A percentile compares a stretch with the other conserved stretches of the same genome.
Evolutionary conservation across 2,888 invertebrate genomes (phyloP).

Genomic region (Lomographa bimaculata): DNA sequence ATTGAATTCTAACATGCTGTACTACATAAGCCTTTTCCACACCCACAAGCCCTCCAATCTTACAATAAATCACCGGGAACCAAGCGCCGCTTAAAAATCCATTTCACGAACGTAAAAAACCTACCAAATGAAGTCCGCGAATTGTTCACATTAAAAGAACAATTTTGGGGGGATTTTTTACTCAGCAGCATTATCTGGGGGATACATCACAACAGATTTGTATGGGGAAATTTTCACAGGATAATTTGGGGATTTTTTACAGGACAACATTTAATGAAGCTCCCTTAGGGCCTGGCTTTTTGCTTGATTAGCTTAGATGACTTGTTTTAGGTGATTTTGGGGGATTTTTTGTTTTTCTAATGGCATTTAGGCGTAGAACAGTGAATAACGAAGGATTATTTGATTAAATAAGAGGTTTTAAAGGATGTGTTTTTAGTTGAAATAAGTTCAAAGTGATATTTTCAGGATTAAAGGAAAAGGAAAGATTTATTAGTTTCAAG

Average conservation of each 20-base stretch:
- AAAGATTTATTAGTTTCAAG: too few species aligned
- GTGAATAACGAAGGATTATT: too few species aligned
- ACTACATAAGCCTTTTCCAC: slow-evolving; percentile 45
- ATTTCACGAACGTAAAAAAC: slow-evolving; percentile 48
- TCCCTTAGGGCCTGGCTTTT: slow-evolving; percentile 15
- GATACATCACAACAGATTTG: too few species aligned
- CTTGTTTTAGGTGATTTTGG: slow-evolving; percentile 24
- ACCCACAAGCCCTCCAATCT: slow-evolving; percentile 42
- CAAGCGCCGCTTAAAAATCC: slow-evolving; percentile 70
- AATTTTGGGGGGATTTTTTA: slow-evolving; percentile 47
- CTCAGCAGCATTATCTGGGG: slow-evolving; percentile 23
- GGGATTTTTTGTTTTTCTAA: slow-evolving; percentile 19
- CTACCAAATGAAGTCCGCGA: slow-evolving; percentile 45
- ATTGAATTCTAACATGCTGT: too few species aligned
- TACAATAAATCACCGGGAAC: slow-evolving; percentile 67
- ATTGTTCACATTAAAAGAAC: slow-evolving; percentile 37
- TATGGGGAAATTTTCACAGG: slow-evolving; percentile 17
- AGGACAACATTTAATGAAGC: slow-evolving; percentile 20
- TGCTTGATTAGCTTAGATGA: slow-evolving; percentile 17
- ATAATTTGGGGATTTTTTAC: slow-evolving; percentile 4
- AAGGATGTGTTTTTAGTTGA: too few species aligned
- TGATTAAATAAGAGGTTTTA: too few species aligned
- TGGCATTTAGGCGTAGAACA: too few species aligned
- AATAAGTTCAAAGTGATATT: too few species aligned
- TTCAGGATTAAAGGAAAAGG: too few species aligned